phyloP scores from a whole-genome alignment of 2,797 vertebrate genomes.

The Acrossocheilus wenchowensis region DNA sequence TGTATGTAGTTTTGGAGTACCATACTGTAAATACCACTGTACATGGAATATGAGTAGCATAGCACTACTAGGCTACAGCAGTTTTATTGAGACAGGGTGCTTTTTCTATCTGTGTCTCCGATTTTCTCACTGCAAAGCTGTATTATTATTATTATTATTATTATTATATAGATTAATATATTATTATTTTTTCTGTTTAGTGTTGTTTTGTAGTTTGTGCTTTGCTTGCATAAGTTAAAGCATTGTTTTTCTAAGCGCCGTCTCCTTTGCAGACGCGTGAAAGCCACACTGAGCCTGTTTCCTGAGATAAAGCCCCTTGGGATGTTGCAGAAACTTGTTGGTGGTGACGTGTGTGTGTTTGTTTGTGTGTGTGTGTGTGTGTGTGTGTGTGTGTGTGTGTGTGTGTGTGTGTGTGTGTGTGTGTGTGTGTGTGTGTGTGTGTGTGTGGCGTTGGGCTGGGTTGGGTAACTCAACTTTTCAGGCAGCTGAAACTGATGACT shows the following conservation, averaged over 20 bases:
- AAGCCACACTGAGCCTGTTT: constrained; percentile 6
- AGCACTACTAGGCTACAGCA: neutral
- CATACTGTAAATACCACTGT: neutral
- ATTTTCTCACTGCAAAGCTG: neutral
- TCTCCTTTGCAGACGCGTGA: neutral
- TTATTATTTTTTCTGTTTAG: neutral
- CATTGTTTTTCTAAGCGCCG: neutral
- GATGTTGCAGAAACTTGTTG: neutral
- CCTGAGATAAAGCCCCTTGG: constrained; percentile 9
- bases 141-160: no score
- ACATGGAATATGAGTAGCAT: neutral
- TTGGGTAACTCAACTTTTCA: neutral
- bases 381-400: neutral
- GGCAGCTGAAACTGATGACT: neutral
- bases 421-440: neutral
- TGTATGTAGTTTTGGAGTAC: neutral
- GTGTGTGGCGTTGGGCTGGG: neutral
- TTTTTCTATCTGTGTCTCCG: neutral
- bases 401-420: neutral
- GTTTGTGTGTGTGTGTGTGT: neutral
- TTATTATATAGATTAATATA: no score
- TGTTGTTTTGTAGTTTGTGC: neutral
- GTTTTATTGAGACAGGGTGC: neutral
- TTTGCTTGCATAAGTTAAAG: neutral
- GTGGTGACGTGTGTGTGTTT: neutral